These are phyloP conservation scores for Miltochrista miniata DNA, from an alignment of 2,888 invertebrate species.

Conservation along the genomic window DNA sequence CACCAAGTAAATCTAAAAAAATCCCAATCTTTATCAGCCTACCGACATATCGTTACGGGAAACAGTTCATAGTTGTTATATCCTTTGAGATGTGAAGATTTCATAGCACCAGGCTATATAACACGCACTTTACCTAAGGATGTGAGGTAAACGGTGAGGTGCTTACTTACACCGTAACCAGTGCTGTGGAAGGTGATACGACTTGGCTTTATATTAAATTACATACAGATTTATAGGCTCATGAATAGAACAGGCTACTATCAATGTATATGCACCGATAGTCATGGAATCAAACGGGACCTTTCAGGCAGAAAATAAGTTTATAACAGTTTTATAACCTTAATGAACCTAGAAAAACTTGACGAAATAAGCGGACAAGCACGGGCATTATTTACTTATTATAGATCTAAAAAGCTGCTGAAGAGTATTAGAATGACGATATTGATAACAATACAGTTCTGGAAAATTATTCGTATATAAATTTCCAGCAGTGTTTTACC, in stretches of 20 bases:
- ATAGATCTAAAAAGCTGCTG: too few relatives aligned
- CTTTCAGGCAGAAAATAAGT: too few relatives aligned
- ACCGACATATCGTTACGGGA: neutral
- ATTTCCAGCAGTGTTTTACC: too few relatives aligned
- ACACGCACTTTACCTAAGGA: neutral
- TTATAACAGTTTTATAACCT: too few relatives aligned
- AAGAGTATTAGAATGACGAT: too few relatives aligned
- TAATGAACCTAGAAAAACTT: too few relatives aligned
- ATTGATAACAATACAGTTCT: too few relatives aligned
- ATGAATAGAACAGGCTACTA: neutral
- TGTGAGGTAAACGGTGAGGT: neutral
- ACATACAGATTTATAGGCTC: neutral
- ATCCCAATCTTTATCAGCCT: neutral
- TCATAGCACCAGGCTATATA: neutral
- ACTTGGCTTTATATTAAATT: conserved; percentile 6
- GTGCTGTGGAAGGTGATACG: conserved; percentile 20
- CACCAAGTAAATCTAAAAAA: neutral
- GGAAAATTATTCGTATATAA: too few relatives aligned
- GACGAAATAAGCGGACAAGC: too few relatives aligned
- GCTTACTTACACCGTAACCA: neutral
- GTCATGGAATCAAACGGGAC: neutral
- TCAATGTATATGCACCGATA: neutral
- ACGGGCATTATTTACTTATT: too few relatives aligned
- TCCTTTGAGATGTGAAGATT: neutral
- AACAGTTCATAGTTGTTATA: neutral